These are phyloP conservation scores for Conchocele bisecta DNA, from an alignment of 2,888 invertebrate species.

Conservation along the genomic window DNA sequence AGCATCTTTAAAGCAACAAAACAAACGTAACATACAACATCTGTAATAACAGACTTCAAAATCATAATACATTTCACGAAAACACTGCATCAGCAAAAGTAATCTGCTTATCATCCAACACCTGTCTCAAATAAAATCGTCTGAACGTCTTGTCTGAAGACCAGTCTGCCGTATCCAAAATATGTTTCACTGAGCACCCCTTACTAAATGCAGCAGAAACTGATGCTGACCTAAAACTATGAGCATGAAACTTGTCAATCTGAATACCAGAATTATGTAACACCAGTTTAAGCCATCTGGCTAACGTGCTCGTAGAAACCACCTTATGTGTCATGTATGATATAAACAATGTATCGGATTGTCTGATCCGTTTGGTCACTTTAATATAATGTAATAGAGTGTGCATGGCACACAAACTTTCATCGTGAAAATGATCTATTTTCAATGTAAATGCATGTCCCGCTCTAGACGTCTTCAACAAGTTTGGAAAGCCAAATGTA, in stretches of 20 bases:
- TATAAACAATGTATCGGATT: neutral
- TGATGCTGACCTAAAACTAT: constrained; percentile 19
- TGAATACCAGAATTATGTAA: constrained; percentile 2
- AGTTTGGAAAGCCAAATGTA: neutral
- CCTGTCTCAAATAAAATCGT: constrained; percentile 21
- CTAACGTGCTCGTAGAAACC: constrained; percentile 16
- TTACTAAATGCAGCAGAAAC: constrained; percentile 10
- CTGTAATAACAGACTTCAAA: no score
- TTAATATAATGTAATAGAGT: constrained; percentile 9
- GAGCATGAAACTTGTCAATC: constrained; percentile 6
- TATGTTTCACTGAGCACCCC: constrained; percentile 11
- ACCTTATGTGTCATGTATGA: constrained; percentile 6
- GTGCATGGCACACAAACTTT: constrained; percentile 6
- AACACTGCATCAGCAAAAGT: no score
- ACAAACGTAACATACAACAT: no score
- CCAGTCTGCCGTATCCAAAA: constrained; percentile 28
- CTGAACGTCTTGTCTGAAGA: constrained; percentile 24
- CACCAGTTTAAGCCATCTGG: constrained; percentile 19
- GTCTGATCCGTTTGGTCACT: constrained; percentile 2
- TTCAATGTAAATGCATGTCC: neutral
- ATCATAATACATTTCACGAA: no score
- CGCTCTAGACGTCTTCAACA: neutral
- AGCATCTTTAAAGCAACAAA: no score
- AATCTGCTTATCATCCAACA: no score
- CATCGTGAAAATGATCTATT: neutral